These are phyloP conservation scores for Leucophenga varia DNA, from an alignment of 1,140 invertebrate genomes.

Conservation along the genomic window DNA sequence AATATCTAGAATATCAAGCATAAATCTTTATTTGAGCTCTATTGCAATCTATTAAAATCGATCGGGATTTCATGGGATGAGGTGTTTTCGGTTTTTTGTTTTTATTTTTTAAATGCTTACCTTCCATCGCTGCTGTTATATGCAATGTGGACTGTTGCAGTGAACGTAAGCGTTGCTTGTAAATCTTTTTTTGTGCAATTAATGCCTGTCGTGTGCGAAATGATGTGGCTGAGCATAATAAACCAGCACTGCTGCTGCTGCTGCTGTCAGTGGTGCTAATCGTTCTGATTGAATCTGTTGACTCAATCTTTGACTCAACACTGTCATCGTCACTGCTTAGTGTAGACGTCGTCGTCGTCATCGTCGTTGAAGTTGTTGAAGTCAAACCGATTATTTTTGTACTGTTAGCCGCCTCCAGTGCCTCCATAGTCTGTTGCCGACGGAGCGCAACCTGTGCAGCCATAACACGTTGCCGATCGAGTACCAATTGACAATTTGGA, in stretches of 20 bases:
- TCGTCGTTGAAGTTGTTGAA: slow-evolving; percentile 18
- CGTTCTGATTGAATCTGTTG: no score
- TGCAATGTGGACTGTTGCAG: slow-evolving; percentile 61
- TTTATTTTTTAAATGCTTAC: no score
- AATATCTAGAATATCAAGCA: no score
- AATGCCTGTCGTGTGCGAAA: slow-evolving; percentile 56
- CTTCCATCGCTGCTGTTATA: slow-evolving; percentile 52
- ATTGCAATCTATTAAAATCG: no score
- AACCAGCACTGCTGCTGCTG: slow-evolving; percentile 15
- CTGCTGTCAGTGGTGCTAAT: neutral
- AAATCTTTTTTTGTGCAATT: slow-evolving; percentile 61
- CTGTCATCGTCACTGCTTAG: neutral
- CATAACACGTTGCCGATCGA: slow-evolving; percentile 86
- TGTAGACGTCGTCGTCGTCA: neutral
- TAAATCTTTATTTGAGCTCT: no score
- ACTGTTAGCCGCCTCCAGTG: slow-evolving; percentile 24
- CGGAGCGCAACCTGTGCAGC: slow-evolving; percentile 77
- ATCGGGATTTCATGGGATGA: no score
- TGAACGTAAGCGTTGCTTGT: slow-evolving; percentile 63
- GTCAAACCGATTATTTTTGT: slow-evolving; percentile 15
- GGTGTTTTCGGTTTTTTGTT: no score
- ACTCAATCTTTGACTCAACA: no score
- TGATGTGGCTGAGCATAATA: slow-evolving; percentile 7
- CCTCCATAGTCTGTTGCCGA: slow-evolving; percentile 65
- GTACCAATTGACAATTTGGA: slow-evolving; percentile 82